phyloP scores from a whole-genome alignment of 1,140 invertebrate genomes.

The Drosophila murphyi region DNA sequence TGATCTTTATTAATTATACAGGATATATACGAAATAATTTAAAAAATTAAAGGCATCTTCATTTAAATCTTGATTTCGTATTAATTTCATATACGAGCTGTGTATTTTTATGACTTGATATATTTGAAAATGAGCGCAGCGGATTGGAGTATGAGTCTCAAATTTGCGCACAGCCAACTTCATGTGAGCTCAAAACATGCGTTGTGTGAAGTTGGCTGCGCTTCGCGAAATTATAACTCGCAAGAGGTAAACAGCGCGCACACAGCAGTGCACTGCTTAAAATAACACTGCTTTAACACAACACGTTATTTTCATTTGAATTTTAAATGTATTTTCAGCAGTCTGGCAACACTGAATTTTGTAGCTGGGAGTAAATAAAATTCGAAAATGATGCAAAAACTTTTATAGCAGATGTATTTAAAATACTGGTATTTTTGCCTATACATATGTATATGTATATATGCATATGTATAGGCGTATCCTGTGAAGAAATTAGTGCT shows the following conservation, averaged over 20 bases:
- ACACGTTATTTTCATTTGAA: background rate
- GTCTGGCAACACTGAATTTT: conserved; percentile 12
- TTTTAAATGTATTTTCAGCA: background rate
- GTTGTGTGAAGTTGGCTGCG: conserved; percentile 30
- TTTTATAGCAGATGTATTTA: background rate
- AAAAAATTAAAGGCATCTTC: background rate
- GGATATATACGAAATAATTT: background rate
- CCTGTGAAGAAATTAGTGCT: too few relatives aligned
- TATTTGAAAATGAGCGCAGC: conserved; percentile 7
- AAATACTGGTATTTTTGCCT: too few relatives aligned
- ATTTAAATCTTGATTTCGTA: background rate
- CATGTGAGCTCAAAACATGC: conserved; percentile 2
- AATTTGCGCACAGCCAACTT: conserved; percentile 18
- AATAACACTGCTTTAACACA: background rate
- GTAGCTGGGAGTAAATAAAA: too few relatives aligned
- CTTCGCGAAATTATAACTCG: background rate
- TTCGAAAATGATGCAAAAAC: background rate
- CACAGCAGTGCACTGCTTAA: background rate
- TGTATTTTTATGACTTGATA: background rate
- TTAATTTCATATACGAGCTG: background rate
- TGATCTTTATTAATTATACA: background rate
- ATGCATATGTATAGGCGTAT: too few relatives aligned
- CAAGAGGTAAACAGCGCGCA: background rate
- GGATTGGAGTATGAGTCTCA: background rate
- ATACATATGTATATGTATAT: too few relatives aligned